Evolutionary conservation across 2,113 vertebrate genomes (phyloP).

Genomic region (Colius striatus): DNA sequence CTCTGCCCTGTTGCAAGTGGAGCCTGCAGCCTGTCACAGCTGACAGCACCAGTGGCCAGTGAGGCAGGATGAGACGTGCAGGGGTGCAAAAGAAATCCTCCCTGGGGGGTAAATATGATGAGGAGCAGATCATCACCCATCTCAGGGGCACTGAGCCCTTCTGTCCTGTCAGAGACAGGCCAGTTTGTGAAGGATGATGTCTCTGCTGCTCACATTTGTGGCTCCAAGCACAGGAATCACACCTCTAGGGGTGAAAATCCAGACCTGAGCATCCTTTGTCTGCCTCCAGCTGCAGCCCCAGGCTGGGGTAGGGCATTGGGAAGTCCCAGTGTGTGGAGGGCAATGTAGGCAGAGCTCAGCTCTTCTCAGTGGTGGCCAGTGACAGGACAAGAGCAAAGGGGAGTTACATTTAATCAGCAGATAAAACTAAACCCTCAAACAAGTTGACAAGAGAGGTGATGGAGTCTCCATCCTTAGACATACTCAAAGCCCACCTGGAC

Average conservation of each 20-base stretch:
- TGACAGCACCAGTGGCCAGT: fast-evolving
- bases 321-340: too few species aligned
- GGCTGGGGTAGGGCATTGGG: not conserved
- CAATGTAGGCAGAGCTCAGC: not conserved
- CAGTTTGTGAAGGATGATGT: not conserved
- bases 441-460: not conserved
- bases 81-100: not conserved
- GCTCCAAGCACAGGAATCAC: not conserved
- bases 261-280: not conserved
- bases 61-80: not conserved
- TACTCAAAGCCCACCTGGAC: not conserved
- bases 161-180: not conserved
- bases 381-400: not conserved
- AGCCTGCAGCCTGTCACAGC: not conserved
- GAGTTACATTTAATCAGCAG: not conserved
- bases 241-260: not conserved
- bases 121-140: not conserved
- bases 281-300: not conserved
- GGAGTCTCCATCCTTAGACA: not conserved
- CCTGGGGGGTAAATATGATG: fast-evolving
- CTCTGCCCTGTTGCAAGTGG: not conserved
- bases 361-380: not conserved
- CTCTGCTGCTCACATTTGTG: not conserved
- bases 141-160: not conserved
- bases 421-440: not conserved